These are phyloP conservation scores for Cyprinus carpio DNA, from an alignment of 2,113 vertebrate species.

Conservation along the genomic window DNA sequence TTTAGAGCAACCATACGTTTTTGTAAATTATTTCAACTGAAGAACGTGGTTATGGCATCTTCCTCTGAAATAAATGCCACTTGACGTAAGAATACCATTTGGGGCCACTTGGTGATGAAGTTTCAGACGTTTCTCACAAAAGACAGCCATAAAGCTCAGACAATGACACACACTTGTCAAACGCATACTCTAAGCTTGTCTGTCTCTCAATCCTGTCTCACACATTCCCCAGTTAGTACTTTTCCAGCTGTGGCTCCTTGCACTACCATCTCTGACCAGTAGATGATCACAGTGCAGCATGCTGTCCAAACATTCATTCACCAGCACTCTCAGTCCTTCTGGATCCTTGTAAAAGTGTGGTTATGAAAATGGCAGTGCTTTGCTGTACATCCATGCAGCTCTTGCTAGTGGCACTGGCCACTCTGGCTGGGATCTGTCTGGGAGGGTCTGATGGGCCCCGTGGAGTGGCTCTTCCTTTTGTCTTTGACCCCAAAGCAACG, in stretches of 20 bases:
- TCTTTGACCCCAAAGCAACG: slow-evolving; percentile 71
- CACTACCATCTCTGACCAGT: slow-evolving; percentile 43
- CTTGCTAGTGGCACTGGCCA: slow-evolving; percentile 21
- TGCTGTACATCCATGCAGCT: slow-evolving; percentile 33
- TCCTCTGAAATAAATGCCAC: neutral
- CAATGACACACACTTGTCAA: neutral
- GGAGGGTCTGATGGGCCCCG: slow-evolving; percentile 70
- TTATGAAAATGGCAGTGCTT: slow-evolving; percentile 49
- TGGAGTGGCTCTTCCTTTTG: slow-evolving; percentile 74
- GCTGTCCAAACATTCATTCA: slow-evolving; percentile 8
- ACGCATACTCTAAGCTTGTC: neutral
- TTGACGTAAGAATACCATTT: neutral
- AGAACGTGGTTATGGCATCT: neutral
- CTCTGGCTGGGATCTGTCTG: slow-evolving; percentile 53
- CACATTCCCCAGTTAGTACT: neutral
- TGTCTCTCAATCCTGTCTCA: neutral
- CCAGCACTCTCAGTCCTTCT: slow-evolving; percentile 29
- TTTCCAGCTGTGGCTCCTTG: slow-evolving; percentile 18
- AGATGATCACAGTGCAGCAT: slow-evolving; percentile 27
- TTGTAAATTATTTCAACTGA: neutral
- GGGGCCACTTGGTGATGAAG: neutral
- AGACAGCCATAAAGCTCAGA: neutral
- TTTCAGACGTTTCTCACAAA: neutral
- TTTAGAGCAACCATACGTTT: too few species aligned
- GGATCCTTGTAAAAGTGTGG: slow-evolving; percentile 41